Conservation (phyloP, 1,140 invertebrate species). For the Bombus balteatus region DNA sequence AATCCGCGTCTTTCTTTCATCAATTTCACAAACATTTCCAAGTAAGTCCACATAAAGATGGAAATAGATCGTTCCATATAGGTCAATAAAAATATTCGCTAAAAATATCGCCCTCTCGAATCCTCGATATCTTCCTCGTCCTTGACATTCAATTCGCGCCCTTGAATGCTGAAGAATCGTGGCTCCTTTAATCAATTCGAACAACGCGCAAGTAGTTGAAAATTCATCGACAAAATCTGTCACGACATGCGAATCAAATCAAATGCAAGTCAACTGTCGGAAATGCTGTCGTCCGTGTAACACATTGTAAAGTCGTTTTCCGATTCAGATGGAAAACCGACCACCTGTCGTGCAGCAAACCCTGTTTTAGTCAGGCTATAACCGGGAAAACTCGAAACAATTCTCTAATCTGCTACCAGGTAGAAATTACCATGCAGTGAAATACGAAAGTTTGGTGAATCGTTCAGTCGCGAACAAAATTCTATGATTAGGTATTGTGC, state of each 20-base stretch:
- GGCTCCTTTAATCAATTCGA: neutral
- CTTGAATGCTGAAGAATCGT: neutral
- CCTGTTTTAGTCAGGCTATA: neutral
- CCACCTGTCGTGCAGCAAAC: neutral
- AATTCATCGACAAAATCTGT: neutral
- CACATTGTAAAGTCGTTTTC: conserved; percentile 26
- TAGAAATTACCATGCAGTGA: neutral
- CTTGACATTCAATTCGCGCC: neutral
- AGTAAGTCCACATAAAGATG: neutral
- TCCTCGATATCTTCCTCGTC: neutral
- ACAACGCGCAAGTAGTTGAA: neutral
- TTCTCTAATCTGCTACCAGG: neutral
- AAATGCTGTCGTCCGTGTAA: neutral
- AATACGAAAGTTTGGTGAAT: neutral
- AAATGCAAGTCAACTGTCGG: neutral
- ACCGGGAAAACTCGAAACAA: conserved; percentile 10
- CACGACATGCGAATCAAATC: neutral
- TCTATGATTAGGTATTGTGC: neutral
- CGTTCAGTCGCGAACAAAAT: neutral
- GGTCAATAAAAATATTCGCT: conserved; percentile 6
- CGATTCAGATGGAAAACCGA: conserved; percentile 3
- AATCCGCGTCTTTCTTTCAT: neutral
- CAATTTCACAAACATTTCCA: neutral
- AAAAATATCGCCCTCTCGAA: neutral
- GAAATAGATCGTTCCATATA: neutral